Conservation (phyloP, 2,113 vertebrate genomes). For the Abramis brama region DNA sequence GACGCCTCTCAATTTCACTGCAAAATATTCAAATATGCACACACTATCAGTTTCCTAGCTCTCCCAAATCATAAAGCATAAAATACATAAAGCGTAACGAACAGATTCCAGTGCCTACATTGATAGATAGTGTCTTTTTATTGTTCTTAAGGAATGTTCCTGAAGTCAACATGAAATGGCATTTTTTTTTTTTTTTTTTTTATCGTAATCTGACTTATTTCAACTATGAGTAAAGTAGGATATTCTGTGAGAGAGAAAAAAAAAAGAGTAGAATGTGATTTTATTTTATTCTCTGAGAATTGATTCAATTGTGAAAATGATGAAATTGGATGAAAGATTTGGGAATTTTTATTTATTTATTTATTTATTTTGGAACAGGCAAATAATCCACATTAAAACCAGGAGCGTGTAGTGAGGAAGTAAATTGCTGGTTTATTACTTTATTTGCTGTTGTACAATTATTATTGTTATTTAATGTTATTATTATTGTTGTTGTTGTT, state of each 20-base stretch:
- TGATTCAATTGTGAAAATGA: not conserved
- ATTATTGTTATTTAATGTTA: no score
- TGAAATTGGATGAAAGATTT: not conserved
- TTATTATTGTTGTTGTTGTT: no score
- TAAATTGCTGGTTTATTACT: no score
- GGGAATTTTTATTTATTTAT: not conserved
- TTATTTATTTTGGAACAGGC: not conserved
- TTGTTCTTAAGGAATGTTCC: not conserved
- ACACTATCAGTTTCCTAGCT: not conserved
- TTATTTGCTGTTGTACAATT: no score
- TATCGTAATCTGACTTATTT: not conserved
- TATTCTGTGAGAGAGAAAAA: not conserved
- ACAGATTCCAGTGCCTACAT: not conserved
- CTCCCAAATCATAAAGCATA: not conserved
- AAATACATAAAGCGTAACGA: not conserved
- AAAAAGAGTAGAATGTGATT: not conserved
- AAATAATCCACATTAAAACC: no score
- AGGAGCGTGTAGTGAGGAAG: no score
- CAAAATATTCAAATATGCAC: conserved; percentile 9
- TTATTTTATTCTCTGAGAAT: not conserved
- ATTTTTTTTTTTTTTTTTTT: not conserved
- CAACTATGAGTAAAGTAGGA: not conserved
- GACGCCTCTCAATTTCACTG: not conserved
- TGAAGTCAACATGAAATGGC: not conserved
- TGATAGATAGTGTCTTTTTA: not conserved